Percentiles rank a stretch among this genome's conserved stretches.
Conservation (phyloP, 1,140 invertebrate species). For the Palaemon carinicauda region DNA sequence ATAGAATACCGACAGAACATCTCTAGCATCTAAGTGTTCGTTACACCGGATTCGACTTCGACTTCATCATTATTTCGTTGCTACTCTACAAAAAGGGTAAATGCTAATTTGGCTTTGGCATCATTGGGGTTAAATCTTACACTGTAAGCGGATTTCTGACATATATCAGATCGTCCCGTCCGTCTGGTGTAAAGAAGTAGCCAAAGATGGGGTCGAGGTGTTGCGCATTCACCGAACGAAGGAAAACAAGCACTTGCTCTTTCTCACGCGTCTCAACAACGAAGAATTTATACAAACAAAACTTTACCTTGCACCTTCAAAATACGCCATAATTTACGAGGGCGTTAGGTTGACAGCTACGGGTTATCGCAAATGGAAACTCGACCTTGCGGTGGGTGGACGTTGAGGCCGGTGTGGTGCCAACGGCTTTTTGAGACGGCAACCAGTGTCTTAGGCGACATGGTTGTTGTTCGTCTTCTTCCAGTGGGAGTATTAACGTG, state of each 20-base stretch:
- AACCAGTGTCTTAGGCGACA: background rate
- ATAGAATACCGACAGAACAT: too few relatives aligned
- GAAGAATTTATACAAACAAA: conserved; percentile 43
- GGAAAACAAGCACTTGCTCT: conserved; percentile 38
- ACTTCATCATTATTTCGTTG: too few relatives aligned
- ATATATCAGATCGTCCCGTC: too few relatives aligned
- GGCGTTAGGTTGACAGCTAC: background rate
- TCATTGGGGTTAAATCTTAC: background rate
- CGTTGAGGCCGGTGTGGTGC: too few relatives aligned
- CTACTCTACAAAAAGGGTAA: too few relatives aligned
- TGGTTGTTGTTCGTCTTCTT: background rate
- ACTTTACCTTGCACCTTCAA: conserved; percentile 23
- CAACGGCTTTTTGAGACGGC: background rate
- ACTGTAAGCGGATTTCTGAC: background rate
- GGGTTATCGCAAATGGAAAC: background rate
- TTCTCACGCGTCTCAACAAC: conserved; percentile 32
- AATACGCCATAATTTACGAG: background rate
- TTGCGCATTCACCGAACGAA: background rate
- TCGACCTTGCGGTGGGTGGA: background rate
- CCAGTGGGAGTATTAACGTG: background rate
- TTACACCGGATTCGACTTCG: too few relatives aligned
- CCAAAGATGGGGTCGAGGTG: background rate
- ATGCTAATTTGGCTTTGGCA: too few relatives aligned
- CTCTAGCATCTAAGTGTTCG: too few relatives aligned
- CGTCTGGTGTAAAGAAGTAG: too few relatives aligned